Evolutionary conservation across 53 echinoderm and acorn worm species (phyloP).

Genomic region (Stichopus horrens): DNA sequence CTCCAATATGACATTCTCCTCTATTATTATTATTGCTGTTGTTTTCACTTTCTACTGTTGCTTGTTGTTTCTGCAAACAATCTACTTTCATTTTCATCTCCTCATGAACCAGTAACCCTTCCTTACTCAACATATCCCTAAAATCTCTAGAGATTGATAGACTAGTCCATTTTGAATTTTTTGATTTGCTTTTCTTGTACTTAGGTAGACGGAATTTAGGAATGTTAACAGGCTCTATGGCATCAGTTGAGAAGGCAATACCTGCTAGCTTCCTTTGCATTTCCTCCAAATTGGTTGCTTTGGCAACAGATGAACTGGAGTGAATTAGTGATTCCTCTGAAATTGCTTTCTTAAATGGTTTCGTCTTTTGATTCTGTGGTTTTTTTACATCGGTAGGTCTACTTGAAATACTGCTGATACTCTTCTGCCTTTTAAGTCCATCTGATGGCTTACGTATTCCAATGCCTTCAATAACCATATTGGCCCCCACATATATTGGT

Average conservation of each 20-base stretch:
- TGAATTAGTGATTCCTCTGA: conserved; percentile 45
- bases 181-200: conserved; percentile 48
- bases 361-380: conserved; percentile 41
- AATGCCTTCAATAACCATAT: conserved; percentile 69
- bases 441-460: conserved; percentile 69
- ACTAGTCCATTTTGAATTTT: conserved; percentile 42
- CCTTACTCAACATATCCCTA: conserved; percentile 45
- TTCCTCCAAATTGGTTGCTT: conserved; percentile 78
- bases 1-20: conserved; percentile 15
- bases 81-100: conserved; percentile 58
- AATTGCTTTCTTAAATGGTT: conserved; percentile 38
- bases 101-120: conserved; percentile 54
- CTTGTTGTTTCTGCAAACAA: conserved; percentile 34
- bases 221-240: conserved; percentile 20
- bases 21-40: not conserved
- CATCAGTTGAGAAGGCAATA: conserved; percentile 54
- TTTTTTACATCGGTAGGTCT: conserved; percentile 42
- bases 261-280: conserved; percentile 93
- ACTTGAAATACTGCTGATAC: conserved; percentile 66
- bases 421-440: conserved; percentile 71
- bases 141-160: conserved; percentile 47
- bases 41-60: not conserved
- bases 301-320: conserved; percentile 42
- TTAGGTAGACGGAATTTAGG: conserved; percentile 32
- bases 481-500: conserved; percentile 84